Base-by-base conservation (phyloP, 2,797 vertebrate genomes). In the Darevskia mixta region DNA sequence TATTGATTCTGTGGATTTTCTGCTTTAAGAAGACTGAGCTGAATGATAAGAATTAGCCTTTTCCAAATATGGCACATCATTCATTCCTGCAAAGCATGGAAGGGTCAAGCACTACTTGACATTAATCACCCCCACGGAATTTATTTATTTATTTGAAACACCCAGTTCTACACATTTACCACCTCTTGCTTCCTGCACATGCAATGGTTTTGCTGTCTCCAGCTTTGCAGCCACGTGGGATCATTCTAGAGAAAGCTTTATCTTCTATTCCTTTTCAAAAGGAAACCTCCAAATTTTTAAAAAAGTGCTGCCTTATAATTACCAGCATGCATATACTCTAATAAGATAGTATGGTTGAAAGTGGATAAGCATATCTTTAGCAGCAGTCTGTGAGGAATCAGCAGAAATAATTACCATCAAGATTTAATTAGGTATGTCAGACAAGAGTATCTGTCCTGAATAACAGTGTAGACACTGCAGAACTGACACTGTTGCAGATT, bases 391-490 rank as follows among this genome's bases (percentile, higher is more conserved):
- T 95, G 86, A 95, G 95, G 94, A 96, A 95, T 96, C 95, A 94
- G 94, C 91, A 95, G 94, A 94, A 96, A 97, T 96, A 96, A 95
- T 94, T 95, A 95, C 92, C 6, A 27, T 94, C 95, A 95, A 96
- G 96, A 96, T 96, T 96, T 97, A 97, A 97, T 97, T 96, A n/a
- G n/a, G n/a, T n/a, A 97, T 95, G 94, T 92, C 90, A 96, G 94
- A 95, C 91, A 92, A 95, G 94, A 96, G 86, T 95, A 94, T 93
- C 92, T 95, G 90, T 93, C 92, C 95, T 92, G 95, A 96, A 94
- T 95, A 95, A 93, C 78, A 91, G 93, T 89, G 93, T 93, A 67
- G 80, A 89, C 91, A 91, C 91, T 58, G 93, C 89, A 92, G 71
- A 87, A 92, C 90, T 92, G 93, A 90, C 83, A 93, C 27, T 90